phyloP scores from a whole-genome alignment of 1,140 invertebrate species.

The Hypothenemus hampei region DNA sequence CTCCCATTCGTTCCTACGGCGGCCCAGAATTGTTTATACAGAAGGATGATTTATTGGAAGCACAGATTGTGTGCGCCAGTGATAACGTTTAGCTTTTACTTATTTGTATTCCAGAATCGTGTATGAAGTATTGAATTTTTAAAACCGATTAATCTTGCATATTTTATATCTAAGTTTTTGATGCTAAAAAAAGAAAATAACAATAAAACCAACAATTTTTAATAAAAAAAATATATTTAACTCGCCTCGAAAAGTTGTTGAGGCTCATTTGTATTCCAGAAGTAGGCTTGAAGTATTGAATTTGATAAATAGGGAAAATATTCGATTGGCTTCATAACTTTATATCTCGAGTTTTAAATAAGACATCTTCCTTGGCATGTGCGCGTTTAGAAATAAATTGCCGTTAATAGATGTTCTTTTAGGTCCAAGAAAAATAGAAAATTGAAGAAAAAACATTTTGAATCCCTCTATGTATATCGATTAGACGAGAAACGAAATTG shows the following conservation, averaged over 20 bases:
- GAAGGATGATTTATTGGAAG: constrained; percentile 21
- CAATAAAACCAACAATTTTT: too few relatives aligned
- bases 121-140: constrained; percentile 8
- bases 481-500: too few relatives aligned
- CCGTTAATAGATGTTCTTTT: not conserved
- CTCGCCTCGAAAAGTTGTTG: too few relatives aligned
- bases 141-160: constrained; percentile 1
- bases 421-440: too few relatives aligned
- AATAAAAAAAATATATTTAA: too few relatives aligned
- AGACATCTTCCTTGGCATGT: not conserved
- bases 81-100: constrained; percentile 20
- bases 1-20: constrained; percentile 22
- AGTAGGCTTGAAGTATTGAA: constrained; percentile 4
- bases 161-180: too few relatives aligned
- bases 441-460: too few relatives aligned
- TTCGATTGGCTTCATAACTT: constrained; percentile 12
- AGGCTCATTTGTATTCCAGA: constrained; percentile 11
- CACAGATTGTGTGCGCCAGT: constrained; percentile 14
- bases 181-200: too few relatives aligned
- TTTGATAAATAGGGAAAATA: constrained; percentile 13
- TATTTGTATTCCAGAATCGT: constrained; percentile 17
- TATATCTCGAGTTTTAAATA: constrained; percentile 10
- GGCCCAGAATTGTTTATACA: constrained; percentile 22
- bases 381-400: constrained; percentile 1
- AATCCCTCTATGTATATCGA: too few relatives aligned